These are phyloP conservation scores for Monoplex corrugatus DNA, from an alignment of 2,888 invertebrate species.

Conservation along the genomic window DNA sequence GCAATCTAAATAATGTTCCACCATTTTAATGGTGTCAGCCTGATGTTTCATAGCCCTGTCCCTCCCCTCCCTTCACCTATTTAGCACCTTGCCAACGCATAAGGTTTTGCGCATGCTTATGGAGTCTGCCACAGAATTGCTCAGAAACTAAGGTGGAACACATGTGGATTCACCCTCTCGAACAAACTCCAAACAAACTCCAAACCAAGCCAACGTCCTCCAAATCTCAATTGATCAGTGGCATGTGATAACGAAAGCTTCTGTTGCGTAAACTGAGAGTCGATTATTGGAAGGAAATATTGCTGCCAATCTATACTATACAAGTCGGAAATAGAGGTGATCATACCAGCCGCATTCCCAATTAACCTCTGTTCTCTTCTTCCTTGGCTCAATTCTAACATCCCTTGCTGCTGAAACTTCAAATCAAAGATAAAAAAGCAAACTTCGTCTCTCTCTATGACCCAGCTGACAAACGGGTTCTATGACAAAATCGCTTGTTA, in stretches of 20 bases:
- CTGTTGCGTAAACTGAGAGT: background rate
- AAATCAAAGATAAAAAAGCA: background rate
- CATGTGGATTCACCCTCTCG: too few relatives aligned
- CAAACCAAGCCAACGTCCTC: background rate
- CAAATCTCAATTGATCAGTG: background rate
- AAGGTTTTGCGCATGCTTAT: too few relatives aligned
- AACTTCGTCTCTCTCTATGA: background rate
- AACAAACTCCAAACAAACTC: background rate
- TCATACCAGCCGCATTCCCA: background rate
- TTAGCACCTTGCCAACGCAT: too few relatives aligned
- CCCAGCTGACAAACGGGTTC: background rate
- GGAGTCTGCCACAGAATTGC: too few relatives aligned
- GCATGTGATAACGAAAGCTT: background rate
- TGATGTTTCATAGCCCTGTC: too few relatives aligned
- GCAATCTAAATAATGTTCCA: too few relatives aligned
- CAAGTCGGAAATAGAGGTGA: conserved; percentile 4
- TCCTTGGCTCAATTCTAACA: background rate
- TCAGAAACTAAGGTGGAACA: too few relatives aligned
- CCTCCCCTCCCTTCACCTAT: too few relatives aligned
- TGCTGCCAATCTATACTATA: background rate
- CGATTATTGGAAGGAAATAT: background rate
- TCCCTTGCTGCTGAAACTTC: background rate
- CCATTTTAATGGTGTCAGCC: too few relatives aligned
- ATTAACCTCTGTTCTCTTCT: background rate
- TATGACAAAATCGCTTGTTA: background rate